A percentile compares a stretch with the other conserved stretches of the same genome.
Conservation (phyloP, 2,113 vertebrate genomes). For the Gnathonemus longibarbis region DNA sequence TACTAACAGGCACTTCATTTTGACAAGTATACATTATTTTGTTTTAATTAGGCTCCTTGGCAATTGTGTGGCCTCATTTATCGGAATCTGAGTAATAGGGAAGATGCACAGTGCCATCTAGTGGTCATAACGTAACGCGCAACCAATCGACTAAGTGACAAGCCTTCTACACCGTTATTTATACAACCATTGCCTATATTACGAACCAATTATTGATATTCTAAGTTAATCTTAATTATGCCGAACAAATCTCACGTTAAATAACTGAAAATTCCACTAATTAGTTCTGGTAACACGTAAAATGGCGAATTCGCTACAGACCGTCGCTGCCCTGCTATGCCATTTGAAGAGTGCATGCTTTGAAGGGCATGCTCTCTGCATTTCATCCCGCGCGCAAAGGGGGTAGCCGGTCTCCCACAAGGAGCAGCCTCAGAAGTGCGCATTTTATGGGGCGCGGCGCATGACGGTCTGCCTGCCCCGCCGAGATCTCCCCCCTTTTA, state of each 20-base stretch:
- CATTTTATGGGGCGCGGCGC: neutral
- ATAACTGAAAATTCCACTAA: neutral
- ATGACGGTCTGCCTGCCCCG: conserved; percentile 27
- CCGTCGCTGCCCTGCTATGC: conserved; percentile 38
- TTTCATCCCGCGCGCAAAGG: neutral
- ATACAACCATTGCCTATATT: neutral
- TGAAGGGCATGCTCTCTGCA: conserved; percentile 34
- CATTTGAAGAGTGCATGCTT: conserved; percentile 40
- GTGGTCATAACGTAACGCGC: neutral
- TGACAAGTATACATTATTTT: conserved; percentile 20
- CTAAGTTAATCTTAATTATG: neutral
- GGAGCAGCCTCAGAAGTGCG: neutral
- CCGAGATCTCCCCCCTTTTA: conserved; percentile 43
- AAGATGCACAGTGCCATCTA: conserved; percentile 24
- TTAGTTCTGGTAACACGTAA: conserved; percentile 25
- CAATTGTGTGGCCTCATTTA: neutral
- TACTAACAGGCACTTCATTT: conserved; percentile 16
- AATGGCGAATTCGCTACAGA: conserved; percentile 24
- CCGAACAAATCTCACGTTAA: neutral
- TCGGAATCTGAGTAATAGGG: too few species aligned
- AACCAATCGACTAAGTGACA: neutral
- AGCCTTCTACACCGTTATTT: neutral
- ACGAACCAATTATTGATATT: neutral
- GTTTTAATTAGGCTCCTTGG: conserved; percentile 2
- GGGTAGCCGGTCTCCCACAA: neutral